These are phyloP conservation scores for Trichonephila clavipes DNA, from an alignment of 1,140 invertebrate genomes.

Conservation along the genomic window DNA sequence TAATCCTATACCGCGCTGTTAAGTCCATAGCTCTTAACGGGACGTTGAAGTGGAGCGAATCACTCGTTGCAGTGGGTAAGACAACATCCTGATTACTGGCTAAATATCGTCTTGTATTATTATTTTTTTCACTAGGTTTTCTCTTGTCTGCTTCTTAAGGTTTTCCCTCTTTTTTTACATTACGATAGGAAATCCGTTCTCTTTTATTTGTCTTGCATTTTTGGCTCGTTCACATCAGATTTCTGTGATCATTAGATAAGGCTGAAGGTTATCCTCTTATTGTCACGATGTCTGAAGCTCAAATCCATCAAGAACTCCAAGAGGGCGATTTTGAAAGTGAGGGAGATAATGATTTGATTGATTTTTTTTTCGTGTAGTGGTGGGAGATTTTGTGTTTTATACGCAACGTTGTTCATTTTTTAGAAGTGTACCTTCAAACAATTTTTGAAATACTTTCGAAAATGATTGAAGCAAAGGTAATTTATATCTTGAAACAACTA, in stretches of 20 bases:
- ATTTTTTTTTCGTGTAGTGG: background rate
- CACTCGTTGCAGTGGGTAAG: slow-evolving; percentile 54
- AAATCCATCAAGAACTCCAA: slow-evolving; percentile 17
- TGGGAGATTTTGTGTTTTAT: background rate
- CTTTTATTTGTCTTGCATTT: slow-evolving; percentile 62
- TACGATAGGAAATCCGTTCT: slow-evolving; percentile 40
- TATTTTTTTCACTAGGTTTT: slow-evolving; percentile 44
- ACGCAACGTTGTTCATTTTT: background rate
- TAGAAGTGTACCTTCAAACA: no score
- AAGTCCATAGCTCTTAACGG: slow-evolving; percentile 59
- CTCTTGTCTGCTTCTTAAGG: background rate
- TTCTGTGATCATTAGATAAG: slow-evolving; percentile 64
- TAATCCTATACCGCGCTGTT: slow-evolving; percentile 55
- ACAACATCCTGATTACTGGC: slow-evolving; percentile 69
- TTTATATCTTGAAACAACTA: no score
- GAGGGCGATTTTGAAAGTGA: background rate
- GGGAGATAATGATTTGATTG: background rate
- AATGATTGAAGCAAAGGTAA: no score
- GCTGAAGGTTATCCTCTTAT: slow-evolving; percentile 45
- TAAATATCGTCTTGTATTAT: slow-evolving; percentile 53
- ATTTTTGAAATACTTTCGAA: no score
- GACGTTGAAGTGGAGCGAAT: slow-evolving; percentile 22
- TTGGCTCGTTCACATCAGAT: slow-evolving; percentile 40
- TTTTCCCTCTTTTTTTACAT: slow-evolving; percentile 27
- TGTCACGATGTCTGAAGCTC: slow-evolving; percentile 1